phyloP scores from a whole-genome alignment of 2,113 vertebrate species.

The Notothenia rossii region DNA sequence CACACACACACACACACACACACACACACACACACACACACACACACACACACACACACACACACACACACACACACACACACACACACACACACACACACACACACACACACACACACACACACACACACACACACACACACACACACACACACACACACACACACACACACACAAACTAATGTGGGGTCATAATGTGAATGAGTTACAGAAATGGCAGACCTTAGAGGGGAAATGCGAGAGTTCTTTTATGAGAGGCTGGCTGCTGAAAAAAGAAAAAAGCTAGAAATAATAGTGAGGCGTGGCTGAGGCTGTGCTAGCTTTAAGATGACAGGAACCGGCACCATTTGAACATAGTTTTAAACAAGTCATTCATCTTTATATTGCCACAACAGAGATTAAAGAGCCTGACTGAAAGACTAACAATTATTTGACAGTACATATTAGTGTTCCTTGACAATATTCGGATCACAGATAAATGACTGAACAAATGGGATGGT shows the following conservation, averaged over 20 bases:
- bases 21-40: no score
- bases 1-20: no score
- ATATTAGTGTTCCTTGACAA: constrained; percentile 30
- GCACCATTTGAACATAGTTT: constrained; percentile 46
- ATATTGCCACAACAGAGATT: constrained; percentile 39
- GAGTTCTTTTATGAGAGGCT: no score
- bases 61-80: constrained; percentile 69
- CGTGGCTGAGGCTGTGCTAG: constrained; percentile 28
- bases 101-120: no score
- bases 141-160: no score
- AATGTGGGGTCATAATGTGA: no score
- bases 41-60: no score
- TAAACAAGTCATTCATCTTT: constrained; percentile 42
- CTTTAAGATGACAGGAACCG: constrained; percentile 54
- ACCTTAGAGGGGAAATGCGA: no score
- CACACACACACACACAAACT: no score
- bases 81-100: no score
- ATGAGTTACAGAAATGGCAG: no score
- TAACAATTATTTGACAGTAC: constrained; percentile 30
- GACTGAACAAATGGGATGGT: background rate
- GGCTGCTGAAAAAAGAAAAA: constrained; percentile 22
- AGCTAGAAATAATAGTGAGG: constrained; percentile 68
- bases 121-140: no score
- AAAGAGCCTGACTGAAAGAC: background rate
- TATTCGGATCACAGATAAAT: background rate